Evolutionary conservation across 1,140 invertebrate species (phyloP), one percentile per base, ranked within the genome.

Genomic region (Drosophila teissieri): DNA sequence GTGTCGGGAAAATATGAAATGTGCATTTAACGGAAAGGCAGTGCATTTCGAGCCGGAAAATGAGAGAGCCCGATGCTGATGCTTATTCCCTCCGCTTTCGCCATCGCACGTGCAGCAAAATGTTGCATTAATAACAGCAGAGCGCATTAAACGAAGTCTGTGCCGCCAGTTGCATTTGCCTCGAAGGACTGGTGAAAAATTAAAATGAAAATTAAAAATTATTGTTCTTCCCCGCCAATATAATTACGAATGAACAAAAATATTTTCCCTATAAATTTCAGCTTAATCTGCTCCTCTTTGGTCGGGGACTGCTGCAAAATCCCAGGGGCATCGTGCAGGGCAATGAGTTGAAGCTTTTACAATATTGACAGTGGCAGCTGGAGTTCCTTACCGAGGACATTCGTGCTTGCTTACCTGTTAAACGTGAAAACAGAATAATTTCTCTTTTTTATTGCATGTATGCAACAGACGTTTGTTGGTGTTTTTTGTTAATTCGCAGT

Each of bases 121-220:
- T 45, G n/a, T 36, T 44, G 53, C 73, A 89, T 88, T 88, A 89
- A 84, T 88, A 89, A 80, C 60, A 61, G 54, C 52, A 48, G 61
- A 64, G 70, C 78, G 74, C 82, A 88, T 88, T 88, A 88, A 83
- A 64, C 63, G 63, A 74, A 73, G 61, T 65, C 74, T 69, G 80
- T 51, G 67, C 64, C 60, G 73, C 61, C 55, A 53, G 40, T 31
- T 53, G 60, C 44, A 48, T 6, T 48, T 37, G 31, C 61, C 39
- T 63, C 39, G 12, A 17, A 57, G 80, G 63, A 70, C 60, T 70
- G 80, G 73, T 70, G 54, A 70, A 67, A 63, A 80, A 89, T 89
- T 78, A 65, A 63, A 82, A 88, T 88, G 73, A 83, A 78, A 75
- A 76, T 24, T 24, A 24, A 24, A 24, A 24, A 24, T 76, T 76